Conservation (phyloP, 2,797 vertebrate genomes). For the Rousettus madagascariensis region DNA sequence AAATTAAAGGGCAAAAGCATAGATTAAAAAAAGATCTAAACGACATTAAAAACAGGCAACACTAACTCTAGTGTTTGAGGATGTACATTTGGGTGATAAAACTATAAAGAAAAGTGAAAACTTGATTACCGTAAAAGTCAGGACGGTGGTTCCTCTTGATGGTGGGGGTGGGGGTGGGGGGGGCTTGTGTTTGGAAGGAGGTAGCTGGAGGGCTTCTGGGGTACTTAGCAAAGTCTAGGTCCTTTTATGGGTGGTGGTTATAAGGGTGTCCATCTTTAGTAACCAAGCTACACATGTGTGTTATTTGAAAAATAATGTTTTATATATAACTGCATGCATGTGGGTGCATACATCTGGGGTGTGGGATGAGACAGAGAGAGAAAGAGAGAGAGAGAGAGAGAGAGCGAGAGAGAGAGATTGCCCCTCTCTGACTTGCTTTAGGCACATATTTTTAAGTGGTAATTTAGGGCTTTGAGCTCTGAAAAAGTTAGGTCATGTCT, state of each 20-base stretch:
- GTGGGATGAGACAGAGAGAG: too few relatives aligned
- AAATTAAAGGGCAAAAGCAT: neutral
- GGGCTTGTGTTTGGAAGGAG: neutral
- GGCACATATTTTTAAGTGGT: neutral
- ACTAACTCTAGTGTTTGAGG: neutral
- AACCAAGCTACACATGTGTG: neutral
- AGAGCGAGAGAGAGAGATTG: neutral
- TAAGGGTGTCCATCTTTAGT: neutral
- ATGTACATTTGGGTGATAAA: neutral
- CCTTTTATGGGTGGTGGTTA: neutral
- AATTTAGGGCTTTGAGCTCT: neutral
- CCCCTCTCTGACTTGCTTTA: neutral
- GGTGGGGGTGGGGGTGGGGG: fast-evolving
- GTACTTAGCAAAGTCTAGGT: neutral
- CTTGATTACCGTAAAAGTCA: neutral
- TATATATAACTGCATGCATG: neutral
- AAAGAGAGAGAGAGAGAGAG: neutral
- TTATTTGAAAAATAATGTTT: neutral
- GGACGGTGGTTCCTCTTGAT: neutral
- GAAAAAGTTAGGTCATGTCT: neutral
- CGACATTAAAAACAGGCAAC: neutral
- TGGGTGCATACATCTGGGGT: too few relatives aligned
- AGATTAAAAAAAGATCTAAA: neutral
- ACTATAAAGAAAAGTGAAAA: neutral
- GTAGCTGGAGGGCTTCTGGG: neutral